Base-by-base conservation (phyloP, 2,113 vertebrate genomes). In the Lipophrys pholis region DNA sequence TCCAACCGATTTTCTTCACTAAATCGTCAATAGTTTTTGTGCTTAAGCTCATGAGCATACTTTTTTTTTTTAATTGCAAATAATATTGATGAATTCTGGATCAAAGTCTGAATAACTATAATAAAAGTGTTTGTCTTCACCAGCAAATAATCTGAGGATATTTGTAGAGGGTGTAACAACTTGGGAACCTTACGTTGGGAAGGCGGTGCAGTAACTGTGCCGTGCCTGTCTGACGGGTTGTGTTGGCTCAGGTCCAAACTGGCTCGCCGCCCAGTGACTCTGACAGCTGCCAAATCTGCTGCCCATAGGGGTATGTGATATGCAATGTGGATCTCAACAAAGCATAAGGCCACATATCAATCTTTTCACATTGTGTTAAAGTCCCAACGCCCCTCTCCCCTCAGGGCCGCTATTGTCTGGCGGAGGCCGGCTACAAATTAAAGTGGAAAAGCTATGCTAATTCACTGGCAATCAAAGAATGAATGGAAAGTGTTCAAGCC, bases 291-390 rank as follows among this genome's bases (percentile, higher is more conserved):
- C 87, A 83, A 36, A 61, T 14, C 58, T 51, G 68, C 65, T 72
- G 73, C 55, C 69, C 69, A 63, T 11, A 62, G 63, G 51, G 39
- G 38, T 10, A 35, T 49, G 53, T 61, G 64, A 78, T 73, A 30
- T 39, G 60, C 30, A 17, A 11, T 57, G 54, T 43, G 51, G 66
- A 73, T 68, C 60, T 66, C n/a, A 80, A 82, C 73, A 78, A 74
- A 80, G 67, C 81, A 74, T 15, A 58, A 69, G 52, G 60, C 71
- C 74, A 67, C 60, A 60, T 63, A 87, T 83, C 78, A 81, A 61
- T 83, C 69, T 78, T 56, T 57, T 56, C 66, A 77, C 58, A 57
- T 73, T 76, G 63, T 83, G 36, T 54, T 63, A 15, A 58, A 71
- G 49, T 54, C 69, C 60, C 67, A 59, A 6, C 51, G 73, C 66